Conservation (phyloP, 2,888 invertebrate genomes). For the Oligia fasciuncula region DNA sequence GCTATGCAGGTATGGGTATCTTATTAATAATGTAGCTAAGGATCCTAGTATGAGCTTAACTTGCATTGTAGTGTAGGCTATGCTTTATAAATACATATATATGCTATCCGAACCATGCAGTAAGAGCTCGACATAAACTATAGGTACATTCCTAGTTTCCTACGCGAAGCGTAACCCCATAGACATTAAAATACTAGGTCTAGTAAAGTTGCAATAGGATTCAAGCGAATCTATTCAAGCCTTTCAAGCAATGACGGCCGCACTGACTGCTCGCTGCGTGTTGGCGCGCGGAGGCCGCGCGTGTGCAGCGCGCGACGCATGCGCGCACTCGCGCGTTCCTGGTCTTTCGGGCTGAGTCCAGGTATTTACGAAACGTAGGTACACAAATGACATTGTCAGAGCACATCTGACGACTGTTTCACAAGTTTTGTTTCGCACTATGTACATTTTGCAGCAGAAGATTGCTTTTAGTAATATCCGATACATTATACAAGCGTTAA, state of each 20-base stretch:
- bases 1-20: not conserved
- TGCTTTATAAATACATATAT: no score
- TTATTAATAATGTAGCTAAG: not conserved
- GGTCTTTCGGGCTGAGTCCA: not conserved
- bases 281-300: not conserved
- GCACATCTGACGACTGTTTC: slow-evolving; percentile 12
- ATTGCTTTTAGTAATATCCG: slow-evolving; percentile 22
- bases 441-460: slow-evolving; percentile 45
- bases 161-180: not conserved
- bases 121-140: not conserved
- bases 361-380: not conserved
- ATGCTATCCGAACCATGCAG: not conserved
- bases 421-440: slow-evolving; percentile 20
- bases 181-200: not conserved
- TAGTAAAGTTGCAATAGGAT: not conserved
- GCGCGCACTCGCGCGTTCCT: not conserved
- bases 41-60: not conserved
- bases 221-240: not conserved
- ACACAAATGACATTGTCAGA: slow-evolving; percentile 11
- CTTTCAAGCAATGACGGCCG: not conserved
- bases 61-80: not conserved
- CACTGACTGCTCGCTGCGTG: not conserved
- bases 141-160: not conserved
- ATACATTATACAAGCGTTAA: slow-evolving; percentile 46
- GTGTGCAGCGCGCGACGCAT: no score